phyloP scores from a whole-genome alignment of 2,797 vertebrate genomes.

The Mormyrus hasselquistii region DNA sequence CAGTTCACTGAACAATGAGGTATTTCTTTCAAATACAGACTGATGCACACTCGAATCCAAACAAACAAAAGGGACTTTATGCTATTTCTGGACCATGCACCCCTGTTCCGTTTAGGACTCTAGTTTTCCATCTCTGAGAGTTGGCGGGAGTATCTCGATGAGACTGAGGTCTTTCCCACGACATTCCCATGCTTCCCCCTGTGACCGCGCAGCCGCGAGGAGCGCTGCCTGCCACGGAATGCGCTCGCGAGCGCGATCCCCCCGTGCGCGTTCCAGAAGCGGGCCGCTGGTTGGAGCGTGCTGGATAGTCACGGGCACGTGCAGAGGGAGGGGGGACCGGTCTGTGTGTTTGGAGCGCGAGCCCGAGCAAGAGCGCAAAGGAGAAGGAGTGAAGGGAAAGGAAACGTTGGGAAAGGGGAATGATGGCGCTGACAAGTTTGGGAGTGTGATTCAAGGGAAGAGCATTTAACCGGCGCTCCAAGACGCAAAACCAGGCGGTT shows the following conservation, averaged over 20 bases:
- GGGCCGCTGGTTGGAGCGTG: slow-evolving; percentile 34
- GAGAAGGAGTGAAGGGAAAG: slow-evolving; percentile 37
- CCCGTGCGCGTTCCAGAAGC: slow-evolving; percentile 42
- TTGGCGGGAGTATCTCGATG: slow-evolving; percentile 29
- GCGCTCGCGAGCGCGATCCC: slow-evolving; percentile 51
- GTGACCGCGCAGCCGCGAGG: slow-evolving; percentile 33
- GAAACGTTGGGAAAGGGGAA: slow-evolving; percentile 49
- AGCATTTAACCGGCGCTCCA: slow-evolving; percentile 28
- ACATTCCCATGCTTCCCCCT: slow-evolving; percentile 34
- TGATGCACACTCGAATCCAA: neutral
- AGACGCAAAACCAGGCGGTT: slow-evolving; percentile 34
- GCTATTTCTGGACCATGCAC: slow-evolving; percentile 5
- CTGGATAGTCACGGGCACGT: slow-evolving; percentile 44
- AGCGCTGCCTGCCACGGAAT: slow-evolving; percentile 58
- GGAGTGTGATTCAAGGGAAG: slow-evolving; percentile 38
- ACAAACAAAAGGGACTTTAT: neutral
- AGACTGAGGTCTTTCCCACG: slow-evolving; percentile 49
- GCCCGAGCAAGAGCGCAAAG: neutral
- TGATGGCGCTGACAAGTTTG: slow-evolving; percentile 67
- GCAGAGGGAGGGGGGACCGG: slow-evolving; percentile 51
- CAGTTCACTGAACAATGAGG: neutral
- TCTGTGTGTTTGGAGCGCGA: slow-evolving; percentile 32
- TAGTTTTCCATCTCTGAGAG: neutral
- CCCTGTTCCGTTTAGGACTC: neutral
- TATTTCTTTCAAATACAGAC: neutral